Evolutionary conservation across 2,113 vertebrate genomes (phyloP).

Genomic region (Callionymus lyra): DNA sequence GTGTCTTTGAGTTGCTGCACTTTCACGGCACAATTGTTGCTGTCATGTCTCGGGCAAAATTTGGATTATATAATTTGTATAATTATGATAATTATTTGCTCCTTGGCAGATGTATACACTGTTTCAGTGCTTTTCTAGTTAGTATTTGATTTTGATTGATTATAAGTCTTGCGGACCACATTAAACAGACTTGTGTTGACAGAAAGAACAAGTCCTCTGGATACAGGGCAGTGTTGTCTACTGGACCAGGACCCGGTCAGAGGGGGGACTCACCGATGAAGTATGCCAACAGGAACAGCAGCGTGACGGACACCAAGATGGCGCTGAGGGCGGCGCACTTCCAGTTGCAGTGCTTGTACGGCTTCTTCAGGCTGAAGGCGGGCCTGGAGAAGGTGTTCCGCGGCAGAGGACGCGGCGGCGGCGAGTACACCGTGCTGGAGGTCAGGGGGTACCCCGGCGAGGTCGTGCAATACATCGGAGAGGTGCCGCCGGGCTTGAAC

Average conservation of each 20-base stretch:
- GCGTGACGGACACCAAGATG: conserved; percentile 86
- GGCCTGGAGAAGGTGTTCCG: conserved; percentile 91
- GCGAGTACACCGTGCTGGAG: conserved; percentile 97
- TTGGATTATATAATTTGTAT: too few species aligned
- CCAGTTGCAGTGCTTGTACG: conserved; percentile 98
- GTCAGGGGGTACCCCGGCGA: conserved; percentile 96
- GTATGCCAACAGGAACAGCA: conserved; percentile 91
- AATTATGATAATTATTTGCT: too few species aligned
- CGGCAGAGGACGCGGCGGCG: conserved; percentile 90
- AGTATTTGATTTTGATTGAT: too few species aligned
- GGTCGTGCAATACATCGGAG: conserved; percentile 93
- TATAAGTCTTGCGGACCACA: too few species aligned
- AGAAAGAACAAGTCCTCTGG: too few species aligned
- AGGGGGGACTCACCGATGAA: conserved; percentile 84
- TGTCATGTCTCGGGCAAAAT: too few species aligned
- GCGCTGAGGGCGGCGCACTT: conserved; percentile 94
- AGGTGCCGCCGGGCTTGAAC: conserved; percentile 96
- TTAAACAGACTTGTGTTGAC: too few species aligned
- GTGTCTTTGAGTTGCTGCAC: too few species aligned
- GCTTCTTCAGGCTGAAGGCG: conserved; percentile 95
- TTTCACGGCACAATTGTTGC: too few species aligned
- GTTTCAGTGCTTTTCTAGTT: too few species aligned
- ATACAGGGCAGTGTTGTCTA: too few species aligned
- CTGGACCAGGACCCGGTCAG: neutral
- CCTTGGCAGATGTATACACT: too few species aligned